phyloP scores from a whole-genome alignment of 2,888 invertebrate genomes.

The Heliconius ethilla region DNA sequence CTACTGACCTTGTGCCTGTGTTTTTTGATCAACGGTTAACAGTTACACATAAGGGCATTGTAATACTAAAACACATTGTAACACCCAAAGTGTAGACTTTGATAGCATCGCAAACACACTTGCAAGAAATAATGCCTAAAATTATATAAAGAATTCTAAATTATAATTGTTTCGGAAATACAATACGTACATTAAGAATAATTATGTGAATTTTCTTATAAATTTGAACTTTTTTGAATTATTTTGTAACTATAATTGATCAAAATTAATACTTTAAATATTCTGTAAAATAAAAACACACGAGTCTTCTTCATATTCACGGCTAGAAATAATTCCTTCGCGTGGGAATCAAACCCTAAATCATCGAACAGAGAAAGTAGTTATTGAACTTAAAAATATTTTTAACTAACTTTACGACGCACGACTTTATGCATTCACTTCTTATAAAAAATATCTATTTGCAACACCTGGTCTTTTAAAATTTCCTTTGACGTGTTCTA shows the following conservation, averaged over 20 bases:
- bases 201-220: no score
- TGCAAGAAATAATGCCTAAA: no score
- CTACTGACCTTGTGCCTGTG: slow-evolving; percentile 44
- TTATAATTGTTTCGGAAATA: no score
- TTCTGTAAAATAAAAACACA: neutral
- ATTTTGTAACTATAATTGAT: no score
- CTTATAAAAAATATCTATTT: neutral
- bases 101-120: neutral
- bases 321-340: neutral
- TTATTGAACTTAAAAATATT: no score
- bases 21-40: slow-evolving; percentile 43
- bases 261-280: neutral
- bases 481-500: slow-evolving; percentile 4
- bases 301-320: neutral
- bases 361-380: no score
- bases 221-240: no score
- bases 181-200: no score
- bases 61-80: slow-evolving; percentile 46
- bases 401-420: no score
- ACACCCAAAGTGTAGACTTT: slow-evolving; percentile 40
- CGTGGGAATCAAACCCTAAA: no score
- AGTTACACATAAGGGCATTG: slow-evolving; percentile 54
- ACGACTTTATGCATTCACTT: neutral
- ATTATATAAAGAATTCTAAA: no score
- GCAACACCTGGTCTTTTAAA: neutral